Evolutionary conservation across 2,113 vertebrate genomes (phyloP).

Genomic region (Halichoerus grypus): DNA sequence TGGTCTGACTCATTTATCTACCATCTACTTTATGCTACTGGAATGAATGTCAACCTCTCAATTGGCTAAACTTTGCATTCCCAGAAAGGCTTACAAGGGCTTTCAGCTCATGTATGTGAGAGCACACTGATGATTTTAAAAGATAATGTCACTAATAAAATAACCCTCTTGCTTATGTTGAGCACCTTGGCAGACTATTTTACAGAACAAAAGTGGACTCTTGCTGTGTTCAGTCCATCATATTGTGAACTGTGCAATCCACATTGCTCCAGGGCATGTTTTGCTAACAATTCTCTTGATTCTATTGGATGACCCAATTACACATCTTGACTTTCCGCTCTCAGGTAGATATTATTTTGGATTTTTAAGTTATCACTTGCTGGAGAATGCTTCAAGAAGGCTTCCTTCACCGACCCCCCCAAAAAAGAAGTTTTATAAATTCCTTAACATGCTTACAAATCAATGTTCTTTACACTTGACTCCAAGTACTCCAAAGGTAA

Average conservation of each 20-base stretch:
- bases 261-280: constrained; percentile 52
- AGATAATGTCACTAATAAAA: constrained; percentile 75
- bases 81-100: constrained; percentile 72
- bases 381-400: constrained; percentile 40
- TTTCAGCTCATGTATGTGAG: constrained; percentile 74
- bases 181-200: constrained; percentile 74
- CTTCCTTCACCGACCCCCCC: fast-evolving
- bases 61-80: constrained; percentile 79
- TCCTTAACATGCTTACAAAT: not conserved
- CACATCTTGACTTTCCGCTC: not conserved
- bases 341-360: constrained; percentile 44
- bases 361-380: constrained; percentile 63
- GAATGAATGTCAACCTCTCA: constrained; percentile 83
- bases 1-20: constrained; percentile 82
- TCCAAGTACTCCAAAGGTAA: not conserved
- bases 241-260: constrained; percentile 9
- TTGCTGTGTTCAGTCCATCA: constrained; percentile 58
- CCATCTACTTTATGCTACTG: constrained; percentile 75
- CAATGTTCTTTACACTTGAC: not conserved
- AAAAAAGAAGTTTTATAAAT: not conserved
- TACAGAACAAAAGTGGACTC: constrained; percentile 69
- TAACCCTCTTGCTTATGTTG: constrained; percentile 58
- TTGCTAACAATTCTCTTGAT: constrained; percentile 61
- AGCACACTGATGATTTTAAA: constrained; percentile 69
- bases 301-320: not conserved